Evolutionary conservation across 53 echinoderm and acorn worm genomes (phyloP).

Genomic region (Zoroaster sp.): DNA sequence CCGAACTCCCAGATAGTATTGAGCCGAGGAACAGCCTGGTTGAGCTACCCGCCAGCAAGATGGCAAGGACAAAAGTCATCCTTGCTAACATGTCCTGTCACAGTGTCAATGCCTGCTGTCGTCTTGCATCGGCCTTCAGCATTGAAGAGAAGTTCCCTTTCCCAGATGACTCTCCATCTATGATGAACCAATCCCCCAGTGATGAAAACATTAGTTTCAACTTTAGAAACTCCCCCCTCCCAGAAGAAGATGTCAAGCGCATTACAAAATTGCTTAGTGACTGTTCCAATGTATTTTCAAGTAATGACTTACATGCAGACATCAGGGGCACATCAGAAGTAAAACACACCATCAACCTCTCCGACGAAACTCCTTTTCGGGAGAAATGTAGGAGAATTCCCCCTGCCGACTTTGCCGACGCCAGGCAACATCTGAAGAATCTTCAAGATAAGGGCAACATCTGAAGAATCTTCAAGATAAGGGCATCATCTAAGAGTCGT

Average conservation of each 20-base stretch:
- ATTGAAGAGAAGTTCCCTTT: not conserved
- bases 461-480: no score
- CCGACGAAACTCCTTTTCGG: slow-evolving; percentile 61
- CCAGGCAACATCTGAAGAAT: slow-evolving; percentile 49
- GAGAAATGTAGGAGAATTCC: slow-evolving; percentile 47
- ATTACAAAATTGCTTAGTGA: not conserved
- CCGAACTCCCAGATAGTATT: not conserved
- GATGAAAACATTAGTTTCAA: not conserved
- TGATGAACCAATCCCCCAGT: not conserved
- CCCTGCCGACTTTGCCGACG: no score
- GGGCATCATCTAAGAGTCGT: no score
- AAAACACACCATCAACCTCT: slow-evolving; percentile 33
- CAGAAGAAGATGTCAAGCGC: not conserved
- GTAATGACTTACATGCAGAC: slow-evolving; percentile 54
- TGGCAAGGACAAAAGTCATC: not conserved
- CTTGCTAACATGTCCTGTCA: not conserved
- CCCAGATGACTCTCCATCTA: not conserved
- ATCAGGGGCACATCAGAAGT: slow-evolving; percentile 55
- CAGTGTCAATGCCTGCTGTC: not conserved
- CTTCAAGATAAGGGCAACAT: slow-evolving; percentile 64
- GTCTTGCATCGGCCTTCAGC: not conserved
- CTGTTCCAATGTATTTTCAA: slow-evolving; percentile 35
- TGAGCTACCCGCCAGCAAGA: not conserved
- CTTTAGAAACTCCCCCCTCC: not conserved
- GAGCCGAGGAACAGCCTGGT: not conserved